Evolutionary conservation across 1,140 invertebrate genomes (phyloP).

Genomic region (Ctenoplectra terminalis): DNA sequence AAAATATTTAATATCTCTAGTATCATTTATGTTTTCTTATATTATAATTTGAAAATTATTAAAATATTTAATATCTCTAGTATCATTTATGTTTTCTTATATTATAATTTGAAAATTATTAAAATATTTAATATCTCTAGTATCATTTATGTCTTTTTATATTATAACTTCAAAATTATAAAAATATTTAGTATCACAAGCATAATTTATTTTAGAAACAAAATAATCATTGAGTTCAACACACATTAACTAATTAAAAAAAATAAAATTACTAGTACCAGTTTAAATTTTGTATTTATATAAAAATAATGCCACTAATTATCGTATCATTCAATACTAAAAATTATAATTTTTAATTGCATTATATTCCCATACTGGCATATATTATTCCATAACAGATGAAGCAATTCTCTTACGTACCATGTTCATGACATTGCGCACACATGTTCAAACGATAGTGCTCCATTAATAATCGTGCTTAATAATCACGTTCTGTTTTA

Average conservation of each 20-base stretch:
- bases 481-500: slow-evolving; percentile 36
- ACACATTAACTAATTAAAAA: too few relatives aligned
- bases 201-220: too few relatives aligned
- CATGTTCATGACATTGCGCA: not conserved
- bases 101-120: not conserved
- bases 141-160: not conserved
- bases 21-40: not conserved
- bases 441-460: slow-evolving; percentile 2
- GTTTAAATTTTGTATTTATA: too few relatives aligned
- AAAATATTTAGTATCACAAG: too few relatives aligned
- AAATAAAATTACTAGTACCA: too few relatives aligned
- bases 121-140: too few relatives aligned
- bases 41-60: not conserved
- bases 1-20: too few relatives aligned
- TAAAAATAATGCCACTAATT: too few relatives aligned
- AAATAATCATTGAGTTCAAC: too few relatives aligned
- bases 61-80: too few relatives aligned
- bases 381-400: not conserved
- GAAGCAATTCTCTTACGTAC: not conserved
- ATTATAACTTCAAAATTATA: not conserved
- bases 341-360: not conserved
- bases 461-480: not conserved
- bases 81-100: too few relatives aligned
- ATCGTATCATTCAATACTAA: not conserved
- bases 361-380: not conserved